Base-by-base conservation (phyloP, 2,113 vertebrate genomes). In the Vanacampus margaritifer region DNA sequence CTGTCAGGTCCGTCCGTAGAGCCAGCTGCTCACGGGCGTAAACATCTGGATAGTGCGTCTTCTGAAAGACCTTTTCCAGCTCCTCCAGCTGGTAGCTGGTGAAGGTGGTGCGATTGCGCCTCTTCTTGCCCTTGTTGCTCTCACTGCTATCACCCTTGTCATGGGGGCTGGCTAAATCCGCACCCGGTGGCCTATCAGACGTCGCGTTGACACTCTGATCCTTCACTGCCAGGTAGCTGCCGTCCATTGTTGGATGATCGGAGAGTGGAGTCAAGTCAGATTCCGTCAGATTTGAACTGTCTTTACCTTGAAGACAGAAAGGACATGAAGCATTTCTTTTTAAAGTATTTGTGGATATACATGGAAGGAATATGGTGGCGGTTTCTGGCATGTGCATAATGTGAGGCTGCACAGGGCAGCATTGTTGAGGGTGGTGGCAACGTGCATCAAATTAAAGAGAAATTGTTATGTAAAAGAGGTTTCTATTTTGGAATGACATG, bases 41-140 rank as follows among this genome's bases (percentile, higher is more conserved):
- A 71, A 99, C 97, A 0, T 99, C 97, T 0, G 97, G 97, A 81
- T 99, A 99, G 89, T 99, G 97, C 4, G 97, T 99, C 92, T 99
- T 99, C 91, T 99, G 97, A 87, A 99, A 99, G 84, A 98, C 96
- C 74, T 98, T 99, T 89, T 99, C 97, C 90, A 99, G 92, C 87
- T 99, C 97, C 75, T 99, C 97, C 82, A 99, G 89, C 85, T 99
- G 97, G 90, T 98, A 99, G 75, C 96, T 98, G 0, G 97, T 99
- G 89, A 99, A 99, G 81, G 97, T 99, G n/a, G 97, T 99, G 59
- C 97, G 93, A 87, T 99, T 98, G 72, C 97, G 91, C 19, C 96
- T 84, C 84, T 99, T 98, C 73, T 98, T 99, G 84, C 96, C 96
- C 81, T 98, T 99, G 93, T 96, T 99, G 90, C 94, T 97, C 81